Evolutionary conservation across 2,888 invertebrate species (phyloP).

Genomic region (Cerceris rybyensis): DNA sequence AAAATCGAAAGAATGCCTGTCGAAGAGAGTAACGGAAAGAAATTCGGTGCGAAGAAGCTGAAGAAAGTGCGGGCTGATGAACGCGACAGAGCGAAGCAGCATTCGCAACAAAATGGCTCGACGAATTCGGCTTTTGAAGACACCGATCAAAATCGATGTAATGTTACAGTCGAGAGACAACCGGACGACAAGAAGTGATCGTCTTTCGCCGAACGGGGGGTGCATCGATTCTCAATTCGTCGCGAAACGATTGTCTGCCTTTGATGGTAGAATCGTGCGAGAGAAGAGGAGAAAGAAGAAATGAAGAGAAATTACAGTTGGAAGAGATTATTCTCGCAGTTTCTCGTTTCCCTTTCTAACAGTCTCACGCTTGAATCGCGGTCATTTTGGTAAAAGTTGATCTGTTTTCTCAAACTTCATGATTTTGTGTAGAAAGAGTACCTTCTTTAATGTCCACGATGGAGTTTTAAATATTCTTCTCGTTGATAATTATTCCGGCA

Average conservation of each 20-base stretch:
- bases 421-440: neutral
- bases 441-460: neutral
- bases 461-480: neutral
- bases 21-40: conserved; percentile 17
- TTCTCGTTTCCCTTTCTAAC: too few relatives aligned
- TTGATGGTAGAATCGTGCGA: neutral
- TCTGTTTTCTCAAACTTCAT: too few relatives aligned
- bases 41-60: conserved; percentile 17
- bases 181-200: conserved; percentile 50
- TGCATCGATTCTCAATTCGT: neutral
- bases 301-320: too few relatives aligned
- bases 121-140: conserved; percentile 62
- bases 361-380: too few relatives aligned
- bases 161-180: conserved; percentile 68
- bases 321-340: too few relatives aligned
- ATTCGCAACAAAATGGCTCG: conserved; percentile 41
- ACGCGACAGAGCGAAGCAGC: conserved; percentile 18
- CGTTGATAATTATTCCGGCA: neutral
- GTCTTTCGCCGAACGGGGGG: conserved; percentile 30
- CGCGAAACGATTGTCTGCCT: neutral
- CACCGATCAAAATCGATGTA: conserved; percentile 56
- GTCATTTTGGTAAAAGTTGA: too few relatives aligned
- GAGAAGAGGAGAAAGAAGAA: neutral
- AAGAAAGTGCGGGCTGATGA: conserved; percentile 23
- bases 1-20: conserved; percentile 60